Base-by-base conservation (phyloP, 1,140 invertebrate genomes). In the Eulimnadia texana region DNA sequence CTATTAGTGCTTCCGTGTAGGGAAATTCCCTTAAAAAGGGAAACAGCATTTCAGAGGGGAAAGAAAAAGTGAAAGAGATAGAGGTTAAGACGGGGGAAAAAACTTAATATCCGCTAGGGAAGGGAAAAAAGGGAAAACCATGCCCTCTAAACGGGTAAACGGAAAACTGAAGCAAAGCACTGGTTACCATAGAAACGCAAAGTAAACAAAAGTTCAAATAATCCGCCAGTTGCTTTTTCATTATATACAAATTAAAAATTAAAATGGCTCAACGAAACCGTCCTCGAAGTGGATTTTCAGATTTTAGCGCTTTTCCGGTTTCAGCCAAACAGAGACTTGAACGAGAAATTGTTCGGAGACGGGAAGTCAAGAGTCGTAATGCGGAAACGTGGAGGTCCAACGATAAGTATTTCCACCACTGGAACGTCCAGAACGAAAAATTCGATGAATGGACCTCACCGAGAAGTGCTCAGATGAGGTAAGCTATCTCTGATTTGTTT, bases 321-420 rank as follows among this genome's bases (percentile, higher is more conserved):
- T 20, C 33, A 28, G 33, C 33, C 3, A 57, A 57, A 57, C 27
- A 29, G 55, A 27, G 55, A 33, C 19, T 57, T 10, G 55, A 57
- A 57, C 25, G 29, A 10, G 55, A 57, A 57, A 57, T 57, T 16
- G 22, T 57, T 57, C 55, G 55, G 13, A 57, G 33, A 57, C 25
- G 55, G n/a, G 55, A 57, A 33, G 28, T 20, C 16, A 27, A 57
- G 33, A 33, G 2, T 20, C 55, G 55, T 3, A 23, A 33, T 29
- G 33, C 9, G 13, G 55, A 57, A 22, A 57, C 55, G 3, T 27
- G 27, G n/a, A 13, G 55, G 29, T 29, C 25, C 16, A 57, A 57
- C 20, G 55, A 57, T 27, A 57, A 20, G 55, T 57, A 57, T 20
- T 57, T 57, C n/a, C 55, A 57, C 27, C 27, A 57, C 33, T 57